Evolutionary conservation across 2,888 invertebrate species (phyloP).

Genomic region (Coronaproctus castanopsis): DNA sequence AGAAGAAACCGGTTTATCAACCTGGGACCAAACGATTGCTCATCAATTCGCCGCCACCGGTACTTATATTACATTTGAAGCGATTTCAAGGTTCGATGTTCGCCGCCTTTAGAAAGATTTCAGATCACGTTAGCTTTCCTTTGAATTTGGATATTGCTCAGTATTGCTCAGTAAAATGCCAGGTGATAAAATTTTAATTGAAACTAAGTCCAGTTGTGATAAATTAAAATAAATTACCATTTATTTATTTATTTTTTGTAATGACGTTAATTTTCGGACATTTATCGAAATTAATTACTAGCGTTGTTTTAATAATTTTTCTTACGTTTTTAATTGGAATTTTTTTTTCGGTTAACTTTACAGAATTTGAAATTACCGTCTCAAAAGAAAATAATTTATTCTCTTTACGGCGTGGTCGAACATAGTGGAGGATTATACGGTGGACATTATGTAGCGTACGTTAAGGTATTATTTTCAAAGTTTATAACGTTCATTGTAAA

Average conservation of each 20-base stretch:
- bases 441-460: constrained; percentile 84
- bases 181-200: too few species aligned
- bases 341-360: constrained; percentile 20
- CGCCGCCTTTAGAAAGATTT: constrained; percentile 41
- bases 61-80: constrained; percentile 86
- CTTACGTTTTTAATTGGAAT: neutral
- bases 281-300: neutral
- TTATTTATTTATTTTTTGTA: constrained; percentile 1
- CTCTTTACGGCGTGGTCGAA: constrained; percentile 85
- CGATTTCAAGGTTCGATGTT: constrained; percentile 59
- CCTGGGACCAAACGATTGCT: constrained; percentile 67
- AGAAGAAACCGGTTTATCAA: constrained; percentile 53
- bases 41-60: constrained; percentile 75
- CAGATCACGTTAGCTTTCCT: constrained; percentile 71
- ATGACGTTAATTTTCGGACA: neutral
- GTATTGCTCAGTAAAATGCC: constrained; percentile 50
- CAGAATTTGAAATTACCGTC: constrained; percentile 33
- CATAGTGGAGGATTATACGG: constrained; percentile 81
- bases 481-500: neutral
- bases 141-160: constrained; percentile 69
- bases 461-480: constrained; percentile 42
- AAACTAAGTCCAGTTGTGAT: too few species aligned
- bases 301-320: constrained; percentile 1
- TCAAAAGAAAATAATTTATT: constrained; percentile 53
- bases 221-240: too few species aligned